These are phyloP conservation scores for Anoplophora glabripennis DNA, from an alignment of 1,140 invertebrate species.

Conservation along the genomic window DNA sequence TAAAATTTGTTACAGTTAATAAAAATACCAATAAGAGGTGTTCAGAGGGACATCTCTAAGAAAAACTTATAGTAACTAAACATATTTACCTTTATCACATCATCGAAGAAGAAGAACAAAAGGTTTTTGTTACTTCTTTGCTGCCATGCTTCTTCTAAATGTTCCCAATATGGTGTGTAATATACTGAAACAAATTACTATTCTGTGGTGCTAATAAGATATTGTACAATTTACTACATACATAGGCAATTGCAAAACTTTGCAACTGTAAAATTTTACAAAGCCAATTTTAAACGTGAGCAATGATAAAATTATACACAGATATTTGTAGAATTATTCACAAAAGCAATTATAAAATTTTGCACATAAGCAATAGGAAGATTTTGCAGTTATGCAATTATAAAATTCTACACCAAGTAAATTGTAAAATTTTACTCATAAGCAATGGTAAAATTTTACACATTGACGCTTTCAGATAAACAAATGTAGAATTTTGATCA, in stretches of 20 bases:
- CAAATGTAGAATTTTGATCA: no score
- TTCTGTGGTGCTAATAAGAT: no score
- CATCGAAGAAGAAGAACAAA: constrained; percentile 78
- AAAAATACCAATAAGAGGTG: no score
- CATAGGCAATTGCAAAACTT: not conserved
- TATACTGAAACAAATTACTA: constrained; percentile 53
- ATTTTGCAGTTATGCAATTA: no score
- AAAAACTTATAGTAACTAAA: not conserved
- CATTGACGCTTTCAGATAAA: not conserved
- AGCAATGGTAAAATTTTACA: not conserved
- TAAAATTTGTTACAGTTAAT: not conserved
- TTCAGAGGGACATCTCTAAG: not conserved
- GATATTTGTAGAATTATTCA: no score
- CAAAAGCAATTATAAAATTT: no score
- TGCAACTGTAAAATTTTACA: no score
- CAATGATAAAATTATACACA: not conserved
- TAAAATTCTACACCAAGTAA: not conserved
- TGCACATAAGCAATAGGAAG: no score
- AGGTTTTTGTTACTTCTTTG: constrained; percentile 64
- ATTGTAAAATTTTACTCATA: not conserved
- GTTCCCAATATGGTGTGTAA: constrained; percentile 73
- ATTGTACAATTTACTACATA: no score
- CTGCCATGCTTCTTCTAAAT: constrained; percentile 72
- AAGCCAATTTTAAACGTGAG: no score
- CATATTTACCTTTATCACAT: constrained; percentile 55